Conservation (phyloP, 2,888 invertebrate genomes). For the Ariolimax columbianus region DNA sequence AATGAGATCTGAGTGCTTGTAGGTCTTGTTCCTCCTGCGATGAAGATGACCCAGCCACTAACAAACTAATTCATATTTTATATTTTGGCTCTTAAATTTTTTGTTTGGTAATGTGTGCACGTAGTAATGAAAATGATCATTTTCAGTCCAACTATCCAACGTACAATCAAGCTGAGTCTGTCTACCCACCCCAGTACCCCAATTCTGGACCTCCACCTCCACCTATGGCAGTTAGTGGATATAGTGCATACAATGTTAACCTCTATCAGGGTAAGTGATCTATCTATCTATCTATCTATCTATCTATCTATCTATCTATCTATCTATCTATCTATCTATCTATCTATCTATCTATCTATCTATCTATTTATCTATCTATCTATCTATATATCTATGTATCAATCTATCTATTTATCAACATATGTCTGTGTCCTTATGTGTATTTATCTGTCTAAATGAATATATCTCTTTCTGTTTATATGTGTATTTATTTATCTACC, state of each 20-base stretch:
- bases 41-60: too few relatives aligned
- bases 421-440: background rate
- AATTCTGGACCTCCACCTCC: conserved; percentile 62
- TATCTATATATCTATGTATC: too few relatives aligned
- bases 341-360: background rate
- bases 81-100: too few relatives aligned
- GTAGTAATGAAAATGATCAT: too few relatives aligned
- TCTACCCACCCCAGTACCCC: conserved; percentile 56
- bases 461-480: background rate
- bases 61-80: too few relatives aligned
- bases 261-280: conserved; percentile 51
- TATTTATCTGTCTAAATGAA: background rate
- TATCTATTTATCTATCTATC: too few relatives aligned
- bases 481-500: background rate
- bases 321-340: conserved; percentile 19
- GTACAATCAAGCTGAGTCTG: conserved; percentile 37
- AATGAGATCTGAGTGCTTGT: too few relatives aligned
- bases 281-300: background rate
- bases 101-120: too few relatives aligned
- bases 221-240: conserved; percentile 51
- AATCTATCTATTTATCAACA: too few relatives aligned
- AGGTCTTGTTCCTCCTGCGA: too few relatives aligned
- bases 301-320: conserved; percentile 18
- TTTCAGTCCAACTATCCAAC: conserved; percentile 57
- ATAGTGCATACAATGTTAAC: conserved; percentile 61